Evolutionary conservation across 2,888 invertebrate species (phyloP), one percentile per base, ranked within the genome.

Genomic region (Cheilosia vernalis): DNA sequence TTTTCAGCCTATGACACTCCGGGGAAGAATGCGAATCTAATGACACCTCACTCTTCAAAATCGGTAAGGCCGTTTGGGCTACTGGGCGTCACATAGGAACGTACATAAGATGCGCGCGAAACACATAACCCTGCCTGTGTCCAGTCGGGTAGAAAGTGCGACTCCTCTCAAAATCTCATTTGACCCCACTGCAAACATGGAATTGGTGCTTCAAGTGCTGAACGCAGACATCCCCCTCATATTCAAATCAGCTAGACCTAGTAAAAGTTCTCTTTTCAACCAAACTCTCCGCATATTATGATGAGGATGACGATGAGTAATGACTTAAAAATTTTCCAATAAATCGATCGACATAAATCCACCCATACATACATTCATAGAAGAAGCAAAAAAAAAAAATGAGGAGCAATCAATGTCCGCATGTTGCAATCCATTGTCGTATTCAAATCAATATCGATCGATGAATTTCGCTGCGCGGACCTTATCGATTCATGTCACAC

Each of bases 401-500:
- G 37, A 49, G 37, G 1, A 53, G 24, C 63, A 55, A 61, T 61
- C 61, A 70, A 58, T 37, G 49, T 40, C 49, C 13, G 24, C 58
- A 42, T 61, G 42, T 67, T 37, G 67, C 53, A 60, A 64, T 74
- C 56, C 61, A 4, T 37, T 56, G 10, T 2, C 37, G 37, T 37
- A 37, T 37, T 63, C 55, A 4, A 69, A 47, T 56, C 37, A 73
- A 73, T 37, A 37, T 37, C 37, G 37, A 53, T 55, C 55, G 33
- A 64, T 63, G 47, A 73, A 24, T 61, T 42, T 61, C 4, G 40
- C 10, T 27, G 27, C 27, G 27, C 7, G 27, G 27, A 27, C 27
- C 27, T 70, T 64, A 79, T 79, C 13, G 19, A 79, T 79, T 79
- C 72, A 72, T 58, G 53, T 79, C 79, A 79, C 79, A 79, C 17